Evolutionary conservation across 2,888 invertebrate genomes (phyloP), one percentile per base, ranked within the genome.

Genomic region (Dioctria rufipes): DNA sequence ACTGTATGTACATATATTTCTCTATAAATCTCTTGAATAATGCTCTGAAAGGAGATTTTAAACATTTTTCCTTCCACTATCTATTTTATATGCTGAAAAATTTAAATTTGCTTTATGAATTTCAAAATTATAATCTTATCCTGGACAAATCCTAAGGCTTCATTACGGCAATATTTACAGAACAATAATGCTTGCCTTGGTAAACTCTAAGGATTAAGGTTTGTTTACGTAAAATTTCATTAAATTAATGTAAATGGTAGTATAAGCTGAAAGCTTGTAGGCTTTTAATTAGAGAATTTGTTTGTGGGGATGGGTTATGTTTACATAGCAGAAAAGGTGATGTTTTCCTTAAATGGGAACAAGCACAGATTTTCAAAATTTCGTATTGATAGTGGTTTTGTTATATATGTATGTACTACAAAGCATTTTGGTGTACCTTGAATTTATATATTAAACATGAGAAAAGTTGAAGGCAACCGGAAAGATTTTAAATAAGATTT

Each of bases 201-300:
- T 65, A 65, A 25, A 65, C 39, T 65, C 13, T 42, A 13, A 65
- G n/a, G 65, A 25, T 25, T 25, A 25, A 65, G 40, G n/a, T 39
- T 40, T 65, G 65, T 42, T 65, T 65, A 65, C 65, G 40, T 65
- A 42, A 65, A 65, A 65, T 65, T 65, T 65, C 65, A 65, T 65
- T 65, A 65, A 65, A 65, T 25, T 40, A 65, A 65, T 65, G 65
- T 65, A 42, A 65, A 65, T 65, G n/a, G 42, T 42, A 42, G 65
- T 65, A 65, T 65, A 39, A n/a, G 40, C n/a, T 42, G 11, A 40
- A 65, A 65, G 42, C 65, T 40, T 65, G 65, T 42, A 40, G 11
- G n/a, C 42, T 42, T 65, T 65, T 65, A 65, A 65, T 65, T 65
- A 40, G n/a, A n/a, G 11, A 63, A 13, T 42, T 42, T 42, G 42